A percentile compares a stretch with the other conserved stretches of the same genome.
These are phyloP conservation scores for Pogonomyrmex barbatus DNA, from an alignment of 1,140 invertebrate genomes.

Conservation along the genomic window DNA sequence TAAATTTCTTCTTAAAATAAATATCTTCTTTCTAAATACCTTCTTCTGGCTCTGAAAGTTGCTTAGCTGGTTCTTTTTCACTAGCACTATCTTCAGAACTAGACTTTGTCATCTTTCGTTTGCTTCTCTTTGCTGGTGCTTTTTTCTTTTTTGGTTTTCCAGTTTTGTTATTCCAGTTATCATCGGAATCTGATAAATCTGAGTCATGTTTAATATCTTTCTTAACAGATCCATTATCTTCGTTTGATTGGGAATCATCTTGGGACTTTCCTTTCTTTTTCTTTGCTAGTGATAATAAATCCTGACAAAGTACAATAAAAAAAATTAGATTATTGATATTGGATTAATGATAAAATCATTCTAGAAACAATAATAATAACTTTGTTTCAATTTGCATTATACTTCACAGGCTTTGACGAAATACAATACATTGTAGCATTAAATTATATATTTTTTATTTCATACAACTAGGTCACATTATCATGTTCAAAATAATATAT, in stretches of 20 bases:
- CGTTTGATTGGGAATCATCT: constrained; percentile 87
- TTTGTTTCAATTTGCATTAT: neutral
- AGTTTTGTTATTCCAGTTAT: constrained; percentile 89
- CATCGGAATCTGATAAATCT: constrained; percentile 91
- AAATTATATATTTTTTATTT: neutral
- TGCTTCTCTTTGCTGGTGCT: constrained; percentile 80
- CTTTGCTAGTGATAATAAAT: constrained; percentile 94
- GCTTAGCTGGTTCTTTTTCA: constrained; percentile 87
- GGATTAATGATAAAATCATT: neutral
- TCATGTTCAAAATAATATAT: neutral
- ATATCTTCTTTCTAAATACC: constrained; percentile 80
- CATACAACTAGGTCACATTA: neutral
- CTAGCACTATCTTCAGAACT: constrained; percentile 87
- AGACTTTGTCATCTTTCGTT: constrained; percentile 85
- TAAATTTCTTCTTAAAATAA: neutral
- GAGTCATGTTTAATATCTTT: constrained; percentile 86
- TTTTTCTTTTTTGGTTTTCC: constrained; percentile 89
- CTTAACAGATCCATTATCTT: constrained; percentile 85
- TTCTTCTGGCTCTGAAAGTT: constrained; percentile 90
- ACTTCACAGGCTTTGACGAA: neutral
- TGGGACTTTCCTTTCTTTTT: constrained; percentile 91
- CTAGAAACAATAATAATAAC: neutral
- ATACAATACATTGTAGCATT: neutral
- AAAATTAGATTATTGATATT: neutral
- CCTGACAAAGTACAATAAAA: constrained; percentile 86